A percentile compares a stretch with the other conserved stretches of the same genome.
Evolutionary conservation across 1,140 invertebrate genomes (phyloP).

Genomic region (Popillia japonica): DNA sequence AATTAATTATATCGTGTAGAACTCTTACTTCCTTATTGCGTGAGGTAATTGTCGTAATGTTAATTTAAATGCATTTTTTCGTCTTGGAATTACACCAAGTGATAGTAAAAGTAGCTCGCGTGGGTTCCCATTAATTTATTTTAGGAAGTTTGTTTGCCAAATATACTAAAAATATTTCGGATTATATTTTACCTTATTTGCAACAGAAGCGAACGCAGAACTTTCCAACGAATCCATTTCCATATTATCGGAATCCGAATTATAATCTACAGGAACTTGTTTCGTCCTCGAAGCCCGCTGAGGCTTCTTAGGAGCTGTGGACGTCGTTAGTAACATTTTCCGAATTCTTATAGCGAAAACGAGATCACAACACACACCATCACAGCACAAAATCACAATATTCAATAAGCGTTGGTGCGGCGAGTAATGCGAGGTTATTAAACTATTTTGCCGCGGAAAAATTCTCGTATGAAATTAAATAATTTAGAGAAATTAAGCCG

Average conservation of each 20-base stretch:
- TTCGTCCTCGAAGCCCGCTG: slow-evolving; percentile 18
- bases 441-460: not conserved
- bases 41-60: too few relatives aligned
- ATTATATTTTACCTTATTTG: too few relatives aligned
- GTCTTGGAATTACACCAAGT: too few relatives aligned
- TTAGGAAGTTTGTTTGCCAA: not conserved
- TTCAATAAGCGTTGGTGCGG: not conserved
- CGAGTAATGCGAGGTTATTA: not conserved
- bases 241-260: slow-evolving; percentile 33
- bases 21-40: too few relatives aligned
- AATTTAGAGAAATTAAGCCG: not conserved
- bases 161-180: too few relatives aligned
- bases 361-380: not conserved
- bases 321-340: slow-evolving; percentile 42
- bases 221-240: slow-evolving; percentile 33
- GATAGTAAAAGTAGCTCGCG: too few relatives aligned
- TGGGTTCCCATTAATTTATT: not conserved
- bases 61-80: too few relatives aligned
- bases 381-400: not conserved
- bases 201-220: not conserved
- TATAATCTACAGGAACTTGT: not conserved
- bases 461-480: not conserved
- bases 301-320: slow-evolving; percentile 49
- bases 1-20: too few relatives aligned
- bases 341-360: not conserved